These are phyloP conservation scores for Harpagoxenus sublaevis DNA, from an alignment of 2,888 invertebrate genomes.

Conservation along the genomic window DNA sequence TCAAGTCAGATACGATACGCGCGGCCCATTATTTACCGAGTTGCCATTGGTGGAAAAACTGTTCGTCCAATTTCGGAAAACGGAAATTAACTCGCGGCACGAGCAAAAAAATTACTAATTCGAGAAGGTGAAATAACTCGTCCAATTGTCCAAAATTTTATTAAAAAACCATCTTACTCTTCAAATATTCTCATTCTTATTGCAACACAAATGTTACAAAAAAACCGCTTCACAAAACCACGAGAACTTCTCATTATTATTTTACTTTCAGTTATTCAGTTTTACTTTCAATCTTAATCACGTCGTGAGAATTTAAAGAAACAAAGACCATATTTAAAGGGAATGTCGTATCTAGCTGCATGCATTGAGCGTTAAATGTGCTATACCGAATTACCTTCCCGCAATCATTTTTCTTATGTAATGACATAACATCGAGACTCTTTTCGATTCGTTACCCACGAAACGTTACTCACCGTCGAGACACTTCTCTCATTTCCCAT, in stretches of 20 bases:
- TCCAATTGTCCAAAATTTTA: neutral
- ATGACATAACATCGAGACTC: neutral
- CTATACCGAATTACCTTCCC: neutral
- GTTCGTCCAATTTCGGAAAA: constrained; percentile 16
- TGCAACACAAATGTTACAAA: neutral
- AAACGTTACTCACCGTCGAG: constrained; percentile 33
- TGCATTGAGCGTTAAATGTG: neutral
- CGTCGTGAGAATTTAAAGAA: neutral
- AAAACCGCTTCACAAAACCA: neutral
- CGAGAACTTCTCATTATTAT: neutral
- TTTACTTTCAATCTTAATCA: neutral
- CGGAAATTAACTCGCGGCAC: neutral
- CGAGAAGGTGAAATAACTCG: neutral
- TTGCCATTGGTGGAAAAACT: constrained; percentile 1
- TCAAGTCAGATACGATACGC: constrained; percentile 28
- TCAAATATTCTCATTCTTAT: neutral
- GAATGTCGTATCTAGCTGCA: neutral
- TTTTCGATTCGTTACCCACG: constrained; percentile 29
- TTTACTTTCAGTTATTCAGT: neutral
- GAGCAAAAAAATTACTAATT: constrained; percentile 1
- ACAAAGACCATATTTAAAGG: neutral
- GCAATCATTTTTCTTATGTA: constrained; percentile 13
- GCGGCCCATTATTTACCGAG: constrained; percentile 33
- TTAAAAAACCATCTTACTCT: neutral
- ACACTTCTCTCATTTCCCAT: constrained; percentile 44